Base-by-base conservation (phyloP, 2,113 vertebrate species). In the Corythornis cristatus region DNA sequence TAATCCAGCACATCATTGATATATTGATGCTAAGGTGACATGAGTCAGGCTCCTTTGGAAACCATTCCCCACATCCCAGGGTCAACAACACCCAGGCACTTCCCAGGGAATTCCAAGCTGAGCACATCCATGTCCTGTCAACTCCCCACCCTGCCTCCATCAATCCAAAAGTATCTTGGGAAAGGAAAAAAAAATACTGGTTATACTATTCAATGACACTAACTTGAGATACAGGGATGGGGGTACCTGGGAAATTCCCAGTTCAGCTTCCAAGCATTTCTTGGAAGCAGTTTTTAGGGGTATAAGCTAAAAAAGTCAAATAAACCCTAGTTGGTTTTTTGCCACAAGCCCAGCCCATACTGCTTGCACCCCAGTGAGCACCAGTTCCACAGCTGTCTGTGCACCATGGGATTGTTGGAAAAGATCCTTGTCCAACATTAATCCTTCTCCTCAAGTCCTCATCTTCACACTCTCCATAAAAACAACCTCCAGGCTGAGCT, bases 11-110 rank as follows among this genome's bases (percentile, higher is more conserved):
- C 66, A 71, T 92, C 4, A 20, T 21, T 96, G 96, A 96, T 94
- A 93, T 92, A 96, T 91, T 96, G 93, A 95, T 93, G 96, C 79
- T 95, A 95, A 57, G 3, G 94, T 81, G 88, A 74, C 79, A 83
- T 94, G 96, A 96, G 93, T 94, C 96, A 96, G 2, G 0, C 91
- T 89, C 1, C 0, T 80, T 85, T 91, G 72, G 82, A 96, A 92
- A 60, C 72, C 79, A 67, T 71, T 64, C 87, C 77, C 22, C 60
- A 53, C 77, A 65, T 90, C 37, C 1, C 45, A 66, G 76, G 94
- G 56, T 89, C 91, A 86, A 91, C 91, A 96, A 58, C 54, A 94
- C 51, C 23, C 82, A 77, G 87, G 79, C 87, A 83, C 72, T 92
- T 94, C 82, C 89, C 84, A 91, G 51, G 83, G 76, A 94, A 72